Base-by-base conservation (phyloP, 2,888 invertebrate genomes). In the Encarsia formosa region DNA sequence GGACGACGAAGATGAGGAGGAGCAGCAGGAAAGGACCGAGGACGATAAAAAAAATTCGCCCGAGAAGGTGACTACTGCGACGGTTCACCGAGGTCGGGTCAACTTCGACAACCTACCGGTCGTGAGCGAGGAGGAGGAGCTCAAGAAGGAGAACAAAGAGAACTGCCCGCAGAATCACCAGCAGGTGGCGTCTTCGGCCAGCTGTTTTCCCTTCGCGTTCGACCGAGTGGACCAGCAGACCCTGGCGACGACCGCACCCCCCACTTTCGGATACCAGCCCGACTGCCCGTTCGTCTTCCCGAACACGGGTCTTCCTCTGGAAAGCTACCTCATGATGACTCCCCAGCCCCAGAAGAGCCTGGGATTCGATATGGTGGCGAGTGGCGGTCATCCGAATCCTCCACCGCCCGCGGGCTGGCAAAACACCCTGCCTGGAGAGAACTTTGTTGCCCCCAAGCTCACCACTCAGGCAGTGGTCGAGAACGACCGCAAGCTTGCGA, bases 51-150 rank as follows among this genome's bases (percentile, higher is more conserved):
- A 69, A 73, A 76, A 69, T 63, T 79, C 64, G 63, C 74, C 64
- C 75, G 82, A 62, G 78, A 81, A 69, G 44, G 58, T 59, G 29
- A 51, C 9, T 9, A 9, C 15, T n/a, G 11, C 19, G 15, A 45
- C 15, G n/a, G 45, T 32, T 6, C 67, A 68, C 50, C 63, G 70
- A 29, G 50, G 69, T 16, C 67, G 67, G 51, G 67, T 70, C 4
- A 74, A 76, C 52, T 88, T 87, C 73, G 86, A 88, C 72, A 86
- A 87, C 69, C 78, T 88, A 41, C 86, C 86, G 52, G 83, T 88
- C 20, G 88, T 88, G 38, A 85, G 86, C 5, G 88, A 88, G 67
- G 88, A 88, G 51, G 73, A 73, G 8, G 73, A 74, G 39, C 26
- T 62, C 9, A 68, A 68, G 19, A 68, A 68, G 19, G 73, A 67